These are phyloP conservation scores for Cataglyphis cursor DNA, from an alignment of 2,888 invertebrate genomes.

Conservation along the genomic window DNA sequence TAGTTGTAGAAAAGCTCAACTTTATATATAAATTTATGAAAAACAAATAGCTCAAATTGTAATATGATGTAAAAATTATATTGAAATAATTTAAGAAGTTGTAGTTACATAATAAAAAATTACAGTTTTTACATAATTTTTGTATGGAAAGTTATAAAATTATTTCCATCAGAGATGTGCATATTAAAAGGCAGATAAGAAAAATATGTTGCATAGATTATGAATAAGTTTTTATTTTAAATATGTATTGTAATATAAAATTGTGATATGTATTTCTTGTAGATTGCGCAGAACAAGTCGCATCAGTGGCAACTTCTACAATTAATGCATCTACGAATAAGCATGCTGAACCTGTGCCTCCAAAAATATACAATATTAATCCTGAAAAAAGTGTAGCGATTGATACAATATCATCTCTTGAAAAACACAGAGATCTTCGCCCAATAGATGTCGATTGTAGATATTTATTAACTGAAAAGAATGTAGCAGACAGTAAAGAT, in stretches of 20 bases:
- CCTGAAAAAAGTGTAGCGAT: slow-evolving; percentile 52
- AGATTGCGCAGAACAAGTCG: slow-evolving; percentile 85
- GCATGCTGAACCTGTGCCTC: slow-evolving; percentile 48
- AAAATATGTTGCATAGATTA: not conserved
- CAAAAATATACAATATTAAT: slow-evolving; percentile 66
- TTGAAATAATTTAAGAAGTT: too few relatives aligned
- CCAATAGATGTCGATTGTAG: slow-evolving; percentile 41
- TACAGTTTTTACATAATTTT: too few relatives aligned
- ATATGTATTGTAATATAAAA: not conserved
- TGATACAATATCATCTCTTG: slow-evolving; percentile 57
- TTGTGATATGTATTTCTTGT: slow-evolving; percentile 60
- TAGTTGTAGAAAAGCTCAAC: too few relatives aligned
- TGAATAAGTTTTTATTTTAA: not conserved
- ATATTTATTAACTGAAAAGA: slow-evolving; percentile 45
- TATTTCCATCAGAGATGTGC: not conserved
- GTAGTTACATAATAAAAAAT: too few relatives aligned
- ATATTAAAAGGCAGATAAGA: not conserved
- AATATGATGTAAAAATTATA: too few relatives aligned
- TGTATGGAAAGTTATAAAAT: too few relatives aligned
- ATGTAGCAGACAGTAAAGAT: slow-evolving; percentile 68
- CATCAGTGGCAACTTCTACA: slow-evolving; percentile 74
- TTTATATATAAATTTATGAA: too few relatives aligned
- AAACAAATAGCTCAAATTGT: too few relatives aligned
- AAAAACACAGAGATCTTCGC: slow-evolving; percentile 59
- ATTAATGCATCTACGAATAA: slow-evolving; percentile 55